Evolutionary conservation across 2,113 vertebrate genomes (phyloP).

Genomic region (Dipodomys ordii): DNA sequence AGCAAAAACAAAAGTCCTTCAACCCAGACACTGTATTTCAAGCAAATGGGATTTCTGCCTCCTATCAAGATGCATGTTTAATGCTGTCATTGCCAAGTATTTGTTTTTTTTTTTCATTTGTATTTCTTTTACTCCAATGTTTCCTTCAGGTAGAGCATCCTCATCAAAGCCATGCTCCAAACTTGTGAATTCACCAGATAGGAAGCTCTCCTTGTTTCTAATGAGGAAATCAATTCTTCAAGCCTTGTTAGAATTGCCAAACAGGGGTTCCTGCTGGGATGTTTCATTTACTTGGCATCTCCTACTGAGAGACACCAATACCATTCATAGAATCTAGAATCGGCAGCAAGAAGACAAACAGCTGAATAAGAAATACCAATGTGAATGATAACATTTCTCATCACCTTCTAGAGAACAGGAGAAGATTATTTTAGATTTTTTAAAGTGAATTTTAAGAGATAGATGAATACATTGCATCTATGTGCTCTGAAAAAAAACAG

Average conservation of each 20-base stretch:
- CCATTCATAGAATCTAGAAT: slow-evolving; percentile 48
- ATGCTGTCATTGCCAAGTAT: slow-evolving; percentile 50
- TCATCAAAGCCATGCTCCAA: slow-evolving; percentile 25
- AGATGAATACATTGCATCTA: slow-evolving; percentile 28
- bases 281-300: slow-evolving; percentile 77
- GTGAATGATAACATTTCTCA: slow-evolving; percentile 48
- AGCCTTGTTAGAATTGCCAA: slow-evolving; percentile 81
- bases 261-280: slow-evolving; percentile 70
- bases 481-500: slow-evolving; percentile 27
- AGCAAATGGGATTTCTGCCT: slow-evolving; percentile 55
- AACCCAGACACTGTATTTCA: not conserved
- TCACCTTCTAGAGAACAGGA: slow-evolving; percentile 3
- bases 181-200: slow-evolving; percentile 63
- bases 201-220: slow-evolving; percentile 73
- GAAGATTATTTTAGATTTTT: slow-evolving; percentile 13
- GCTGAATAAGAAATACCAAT: slow-evolving; percentile 61
- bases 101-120: slow-evolving; percentile 61
- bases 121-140: slow-evolving; percentile 41
- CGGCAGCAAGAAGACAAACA: slow-evolving; percentile 56
- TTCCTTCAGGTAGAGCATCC: slow-evolving; percentile 32
- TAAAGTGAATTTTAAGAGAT: slow-evolving; percentile 42
- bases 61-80: not conserved
- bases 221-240: slow-evolving; percentile 77
- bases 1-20: not conserved
- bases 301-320: slow-evolving; percentile 65